phyloP scores from a whole-genome alignment of 2,797 vertebrate genomes.

The Rhinogobio ventralis region DNA sequence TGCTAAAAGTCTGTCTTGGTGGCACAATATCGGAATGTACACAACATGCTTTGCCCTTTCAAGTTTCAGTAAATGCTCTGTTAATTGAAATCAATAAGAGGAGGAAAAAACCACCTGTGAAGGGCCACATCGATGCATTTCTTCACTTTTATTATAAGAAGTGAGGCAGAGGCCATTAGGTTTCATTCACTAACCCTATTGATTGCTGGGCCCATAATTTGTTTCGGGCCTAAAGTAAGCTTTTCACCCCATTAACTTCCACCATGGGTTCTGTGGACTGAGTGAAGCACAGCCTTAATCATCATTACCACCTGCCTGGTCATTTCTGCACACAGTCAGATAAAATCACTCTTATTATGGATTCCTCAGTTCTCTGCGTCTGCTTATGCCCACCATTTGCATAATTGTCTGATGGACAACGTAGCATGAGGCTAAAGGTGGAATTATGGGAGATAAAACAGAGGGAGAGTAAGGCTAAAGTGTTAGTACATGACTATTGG shows the following conservation, averaged over 20 bases:
- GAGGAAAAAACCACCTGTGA: slow-evolving; percentile 65
- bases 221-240: slow-evolving; percentile 76
- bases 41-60: slow-evolving; percentile 55
- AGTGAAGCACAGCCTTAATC: slow-evolving; percentile 68
- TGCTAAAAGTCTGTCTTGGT: neutral
- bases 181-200: slow-evolving; percentile 74
- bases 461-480: slow-evolving; percentile 41
- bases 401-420: slow-evolving; percentile 62
- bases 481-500: slow-evolving; percentile 52
- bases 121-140: slow-evolving; percentile 64
- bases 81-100: slow-evolving; percentile 68
- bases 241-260: slow-evolving; percentile 76
- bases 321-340: slow-evolving; percentile 68
- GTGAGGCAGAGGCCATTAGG: slow-evolving; percentile 68
- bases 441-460: slow-evolving; percentile 42
- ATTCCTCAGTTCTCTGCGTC: slow-evolving; percentile 64
- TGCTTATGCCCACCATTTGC: slow-evolving; percentile 63
- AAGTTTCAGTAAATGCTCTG: slow-evolving; percentile 62
- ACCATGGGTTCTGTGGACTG: slow-evolving; percentile 65
- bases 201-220: slow-evolving; percentile 74
- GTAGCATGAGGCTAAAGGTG: slow-evolving; percentile 59
- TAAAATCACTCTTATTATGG: slow-evolving; percentile 69
- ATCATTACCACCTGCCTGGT: slow-evolving; percentile 77
- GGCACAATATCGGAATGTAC: slow-evolving; percentile 39
- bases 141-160: slow-evolving; percentile 65